These are phyloP conservation scores for Ectemnius lituratus DNA, from an alignment of 2,888 invertebrate species.

Conservation along the genomic window DNA sequence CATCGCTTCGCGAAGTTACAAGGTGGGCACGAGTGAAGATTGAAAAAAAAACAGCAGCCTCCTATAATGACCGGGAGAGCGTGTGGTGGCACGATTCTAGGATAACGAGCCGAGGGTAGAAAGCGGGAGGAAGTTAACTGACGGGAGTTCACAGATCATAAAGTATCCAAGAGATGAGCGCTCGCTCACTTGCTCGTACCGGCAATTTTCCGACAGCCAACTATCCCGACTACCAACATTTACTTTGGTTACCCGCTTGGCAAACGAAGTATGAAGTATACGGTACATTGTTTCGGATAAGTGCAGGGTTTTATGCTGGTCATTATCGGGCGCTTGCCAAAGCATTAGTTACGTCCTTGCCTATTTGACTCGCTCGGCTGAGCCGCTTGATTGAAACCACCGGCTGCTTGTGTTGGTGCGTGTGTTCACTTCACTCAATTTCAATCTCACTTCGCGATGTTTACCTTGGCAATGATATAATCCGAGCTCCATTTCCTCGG, in stretches of 20 bases:
- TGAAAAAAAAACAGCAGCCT: neutral
- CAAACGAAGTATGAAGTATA: constrained; percentile 40
- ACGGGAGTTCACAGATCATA: constrained; percentile 5
- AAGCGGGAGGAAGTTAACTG: constrained; percentile 6
- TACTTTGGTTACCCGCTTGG: constrained; percentile 7
- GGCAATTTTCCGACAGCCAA: constrained; percentile 1
- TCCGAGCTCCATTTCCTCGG: neutral
- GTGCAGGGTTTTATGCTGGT: constrained; percentile 33
- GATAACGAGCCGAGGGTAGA: neutral
- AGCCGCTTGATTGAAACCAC: constrained; percentile 25
- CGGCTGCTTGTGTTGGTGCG: neutral
- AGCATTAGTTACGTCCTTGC: constrained; percentile 32
- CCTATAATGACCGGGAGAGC: neutral
- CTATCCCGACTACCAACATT: neutral
- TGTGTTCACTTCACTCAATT: neutral
- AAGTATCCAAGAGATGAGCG: neutral
- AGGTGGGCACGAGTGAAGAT: neutral
- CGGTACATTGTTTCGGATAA: constrained; percentile 38
- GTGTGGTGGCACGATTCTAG: neutral
- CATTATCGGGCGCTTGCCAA: constrained; percentile 39
- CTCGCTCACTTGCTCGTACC: neutral
- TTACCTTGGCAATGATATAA: constrained; percentile 9
- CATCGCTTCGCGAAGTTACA: too few relatives aligned
- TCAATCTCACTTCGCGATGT: neutral
- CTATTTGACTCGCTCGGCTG: constrained; percentile 32